phyloP scores from a whole-genome alignment of 35 echinoderm and acorn worm species.

The Patiria miniata region DNA sequence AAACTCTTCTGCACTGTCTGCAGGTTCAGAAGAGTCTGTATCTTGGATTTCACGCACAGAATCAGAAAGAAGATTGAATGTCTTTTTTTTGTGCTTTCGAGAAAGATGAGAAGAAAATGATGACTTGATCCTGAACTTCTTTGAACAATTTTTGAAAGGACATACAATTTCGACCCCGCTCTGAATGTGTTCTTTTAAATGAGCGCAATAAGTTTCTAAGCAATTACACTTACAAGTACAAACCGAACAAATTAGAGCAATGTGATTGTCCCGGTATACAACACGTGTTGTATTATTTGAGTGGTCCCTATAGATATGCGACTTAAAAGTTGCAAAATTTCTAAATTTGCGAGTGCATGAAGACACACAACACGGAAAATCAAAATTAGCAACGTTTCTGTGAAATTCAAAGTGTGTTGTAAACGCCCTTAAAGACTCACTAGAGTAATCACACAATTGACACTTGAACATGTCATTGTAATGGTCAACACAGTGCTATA shows the following conservation, averaged over 20 bases:
- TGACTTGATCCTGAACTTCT: neutral
- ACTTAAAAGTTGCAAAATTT: slow-evolving; percentile 10
- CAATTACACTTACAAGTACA: slow-evolving; percentile 30
- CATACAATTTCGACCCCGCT: neutral
- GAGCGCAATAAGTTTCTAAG: neutral
- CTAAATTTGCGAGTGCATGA: slow-evolving; percentile 7
- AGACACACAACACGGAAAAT: slow-evolving; percentile 44
- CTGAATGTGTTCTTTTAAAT: neutral
- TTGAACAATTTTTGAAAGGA: neutral
- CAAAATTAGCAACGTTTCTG: slow-evolving; percentile 48
- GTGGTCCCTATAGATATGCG: slow-evolving; percentile 43
- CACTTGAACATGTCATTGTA: neutral
- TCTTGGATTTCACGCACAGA: neutral
- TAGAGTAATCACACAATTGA: neutral
- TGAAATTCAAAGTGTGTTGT: neutral
- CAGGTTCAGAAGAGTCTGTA: neutral
- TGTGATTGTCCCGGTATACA: neutral
- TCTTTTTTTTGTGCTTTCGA: neutral
- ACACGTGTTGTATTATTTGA: neutral
- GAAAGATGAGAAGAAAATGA: neutral
- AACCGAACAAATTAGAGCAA: slow-evolving; percentile 35
- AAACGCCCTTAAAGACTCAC: neutral
- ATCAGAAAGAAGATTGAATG: neutral
- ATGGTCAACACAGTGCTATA: neutral
- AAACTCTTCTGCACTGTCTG: neutral